Percentiles rank a stretch among this genome's conserved stretches.
Conservation (phyloP, 2,113 vertebrate genomes). For the Condylura cristata region DNA sequence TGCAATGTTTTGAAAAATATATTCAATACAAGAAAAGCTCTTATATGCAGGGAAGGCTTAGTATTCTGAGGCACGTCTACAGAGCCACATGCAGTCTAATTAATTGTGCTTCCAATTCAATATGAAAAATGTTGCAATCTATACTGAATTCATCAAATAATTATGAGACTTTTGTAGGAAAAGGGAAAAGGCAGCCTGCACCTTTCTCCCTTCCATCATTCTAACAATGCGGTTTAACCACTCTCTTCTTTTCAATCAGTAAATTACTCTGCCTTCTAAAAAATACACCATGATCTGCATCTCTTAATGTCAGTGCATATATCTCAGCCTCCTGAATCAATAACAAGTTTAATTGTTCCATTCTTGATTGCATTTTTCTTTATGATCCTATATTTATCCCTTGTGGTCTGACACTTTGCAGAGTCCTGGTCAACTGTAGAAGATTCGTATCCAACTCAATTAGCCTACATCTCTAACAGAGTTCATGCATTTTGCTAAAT, state of each 20-base stretch:
- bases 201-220: neutral
- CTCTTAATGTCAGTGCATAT: neutral
- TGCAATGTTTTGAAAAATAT: neutral
- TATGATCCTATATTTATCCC: neutral
- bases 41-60: neutral
- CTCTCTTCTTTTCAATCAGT: conserved; percentile 35
- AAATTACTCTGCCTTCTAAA: neutral
- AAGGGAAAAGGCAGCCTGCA: neutral
- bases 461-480: neutral
- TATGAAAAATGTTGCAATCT: neutral
- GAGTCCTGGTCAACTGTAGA: neutral
- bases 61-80: neutral
- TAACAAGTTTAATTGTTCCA: neutral
- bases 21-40: neutral
- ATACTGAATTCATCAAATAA: neutral
- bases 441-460: neutral
- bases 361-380: neutral
- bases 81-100: neutral
- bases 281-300: neutral
- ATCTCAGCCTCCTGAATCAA: conserved; percentile 19
- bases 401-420: neutral
- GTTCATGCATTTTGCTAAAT: neutral
- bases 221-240: neutral
- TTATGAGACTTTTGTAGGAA: neutral
- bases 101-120: neutral